A percentile compares a stretch with the other conserved stretches of the same genome.
These are phyloP conservation scores for Stegostoma tigrinum DNA, from an alignment of 2,113 vertebrate genomes.

Conservation along the genomic window DNA sequence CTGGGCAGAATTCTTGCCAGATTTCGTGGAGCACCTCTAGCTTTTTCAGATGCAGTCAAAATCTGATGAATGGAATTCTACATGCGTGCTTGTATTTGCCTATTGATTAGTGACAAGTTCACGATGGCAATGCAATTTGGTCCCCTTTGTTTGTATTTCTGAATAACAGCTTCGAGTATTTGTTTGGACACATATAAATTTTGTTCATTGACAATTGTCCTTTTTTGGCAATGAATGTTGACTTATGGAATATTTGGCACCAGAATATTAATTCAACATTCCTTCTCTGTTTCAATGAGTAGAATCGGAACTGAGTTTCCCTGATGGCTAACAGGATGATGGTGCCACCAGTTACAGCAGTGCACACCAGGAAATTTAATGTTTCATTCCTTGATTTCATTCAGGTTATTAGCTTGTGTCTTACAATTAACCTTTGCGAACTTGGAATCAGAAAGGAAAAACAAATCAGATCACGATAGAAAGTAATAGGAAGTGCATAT, in stretches of 20 bases:
- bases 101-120: background rate
- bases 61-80: background rate
- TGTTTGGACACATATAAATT: background rate
- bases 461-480: background rate
- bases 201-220: too few species aligned
- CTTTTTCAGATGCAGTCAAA: background rate
- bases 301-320: conserved; percentile 18
- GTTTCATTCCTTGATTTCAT: conserved; percentile 8
- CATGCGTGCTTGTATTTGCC: background rate
- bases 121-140: background rate
- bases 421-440: background rate
- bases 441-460: background rate
- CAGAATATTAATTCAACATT: background rate
- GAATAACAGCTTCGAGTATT: background rate
- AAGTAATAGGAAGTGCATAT: conserved; percentile 22
- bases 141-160: background rate
- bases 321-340: background rate
- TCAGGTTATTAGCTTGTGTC: background rate
- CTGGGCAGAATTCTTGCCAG: background rate
- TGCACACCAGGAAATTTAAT: background rate
- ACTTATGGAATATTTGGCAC: background rate
- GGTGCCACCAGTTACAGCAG: background rate
- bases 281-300: background rate
- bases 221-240: background rate
- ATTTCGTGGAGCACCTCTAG: background rate